Base-by-base conservation (phyloP, 2,888 invertebrate species). In the Subacronicta megacephala region DNA sequence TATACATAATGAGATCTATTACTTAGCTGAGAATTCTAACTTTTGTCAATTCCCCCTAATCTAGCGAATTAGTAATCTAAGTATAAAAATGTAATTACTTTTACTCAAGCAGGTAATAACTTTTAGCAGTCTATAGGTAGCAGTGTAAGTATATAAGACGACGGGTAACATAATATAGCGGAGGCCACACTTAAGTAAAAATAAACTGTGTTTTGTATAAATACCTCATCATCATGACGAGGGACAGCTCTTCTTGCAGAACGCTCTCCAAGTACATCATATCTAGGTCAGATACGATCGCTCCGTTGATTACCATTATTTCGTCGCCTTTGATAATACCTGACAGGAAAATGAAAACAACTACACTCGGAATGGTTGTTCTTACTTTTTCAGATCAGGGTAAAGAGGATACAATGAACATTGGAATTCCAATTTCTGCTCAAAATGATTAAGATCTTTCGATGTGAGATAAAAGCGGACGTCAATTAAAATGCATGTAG, bases 241-340 rank as follows among this genome's bases (percentile, higher is more conserved):
- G 96, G 43, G 98, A 97, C 69, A 98, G 96, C 86, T 98, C 98
- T 90, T 99, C 99, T 92, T 99, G 99, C 77, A 99, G 95, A 69
- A 99, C 98, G 86, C 98, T 98, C 93, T 99, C 99, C 88, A 99
- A 96, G 95, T 98, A 99, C 98, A 99, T 99, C 99, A 99, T 99
- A 95, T 99, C 99, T 94, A 99, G 95, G 95, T 99, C 99, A 84
- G 98, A 98, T 77, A 99, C 99, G 90, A 99, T 98, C 81, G 99
- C 98, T 74, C 99, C 98, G 95, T 99, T 99, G 95, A 99, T 99
- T 90, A 99, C 98, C 97, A 99, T 98, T 91, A 99, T 99, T 95
- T 99, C 99, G 94, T 99, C 99, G 83, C 99, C 97, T 95, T 98
- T 98, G 92, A 98, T 98, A 89, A 99, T 97, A 86, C 99, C 99